Conservation (phyloP, 2,888 invertebrate genomes). For the Sarcophaga carnaria region DNA sequence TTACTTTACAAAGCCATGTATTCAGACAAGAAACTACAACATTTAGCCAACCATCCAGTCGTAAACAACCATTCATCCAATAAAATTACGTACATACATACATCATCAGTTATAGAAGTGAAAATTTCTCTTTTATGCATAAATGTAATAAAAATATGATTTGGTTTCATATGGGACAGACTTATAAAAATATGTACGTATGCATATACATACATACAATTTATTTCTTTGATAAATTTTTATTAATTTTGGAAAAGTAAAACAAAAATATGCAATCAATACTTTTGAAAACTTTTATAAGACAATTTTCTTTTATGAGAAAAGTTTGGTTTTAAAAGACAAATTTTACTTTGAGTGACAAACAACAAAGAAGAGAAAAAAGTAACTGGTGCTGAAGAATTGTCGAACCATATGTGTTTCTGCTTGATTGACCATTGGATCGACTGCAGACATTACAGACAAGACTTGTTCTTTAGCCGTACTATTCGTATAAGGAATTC, state of each 20-base stretch:
- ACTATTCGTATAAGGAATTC: too few relatives aligned
- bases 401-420: too few relatives aligned
- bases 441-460: too few relatives aligned
- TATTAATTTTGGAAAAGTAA: background rate
- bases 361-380: too few relatives aligned
- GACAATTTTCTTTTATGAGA: too few relatives aligned
- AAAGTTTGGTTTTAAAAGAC: too few relatives aligned
- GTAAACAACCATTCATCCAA: constrained; percentile 6
- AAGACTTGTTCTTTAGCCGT: too few relatives aligned
- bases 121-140: constrained; percentile 41
- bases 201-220: background rate
- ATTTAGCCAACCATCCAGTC: background rate
- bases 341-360: too few relatives aligned
- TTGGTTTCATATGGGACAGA: constrained; percentile 2
- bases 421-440: too few relatives aligned
- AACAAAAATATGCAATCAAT: background rate
- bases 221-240: background rate
- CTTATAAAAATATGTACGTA: too few relatives aligned
- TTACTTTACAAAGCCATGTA: constrained; percentile 4
- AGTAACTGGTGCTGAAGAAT: too few relatives aligned
- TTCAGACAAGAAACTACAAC: background rate
- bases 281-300: background rate
- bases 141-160: constrained; percentile 19
- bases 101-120: background rate
- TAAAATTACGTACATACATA: background rate